A percentile compares a stretch with the other conserved stretches of the same genome.
phyloP scores from a whole-genome alignment of 2,113 vertebrate species.

The Zosterops hypoxanthus region DNA sequence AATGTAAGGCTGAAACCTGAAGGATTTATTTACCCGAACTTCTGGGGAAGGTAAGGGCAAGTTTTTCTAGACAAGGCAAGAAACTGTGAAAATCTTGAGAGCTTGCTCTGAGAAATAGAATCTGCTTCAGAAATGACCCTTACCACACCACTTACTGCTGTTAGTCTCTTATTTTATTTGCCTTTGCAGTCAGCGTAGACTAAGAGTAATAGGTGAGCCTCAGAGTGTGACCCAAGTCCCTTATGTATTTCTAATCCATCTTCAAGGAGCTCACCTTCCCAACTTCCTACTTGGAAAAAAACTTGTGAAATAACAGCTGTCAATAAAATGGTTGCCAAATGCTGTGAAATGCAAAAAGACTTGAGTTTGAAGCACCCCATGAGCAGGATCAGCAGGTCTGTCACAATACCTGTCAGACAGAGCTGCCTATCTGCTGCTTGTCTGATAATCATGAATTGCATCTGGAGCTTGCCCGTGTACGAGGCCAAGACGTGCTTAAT shows the following conservation, averaged over 20 bases:
- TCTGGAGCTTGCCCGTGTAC: background rate
- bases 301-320: background rate
- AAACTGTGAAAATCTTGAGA: background rate
- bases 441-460: accelerated
- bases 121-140: background rate
- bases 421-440: background rate
- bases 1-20: background rate
- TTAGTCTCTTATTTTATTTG: background rate
- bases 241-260: background rate
- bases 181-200: background rate
- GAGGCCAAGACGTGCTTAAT: background rate
- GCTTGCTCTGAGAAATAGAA: background rate
- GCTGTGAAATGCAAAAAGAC: background rate
- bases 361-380: background rate
- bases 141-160: background rate
- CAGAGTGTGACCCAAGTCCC: background rate
- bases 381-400: background rate
- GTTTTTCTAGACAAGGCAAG: background rate
- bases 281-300: background rate
- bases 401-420: background rate
- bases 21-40: background rate
- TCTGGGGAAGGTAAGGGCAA: background rate
- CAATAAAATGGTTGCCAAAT: background rate
- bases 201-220: background rate
- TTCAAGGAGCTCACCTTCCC: background rate